These are phyloP conservation scores for Gracilinanus agilis DNA, from an alignment of 2,113 vertebrate species.

Conservation along the genomic window DNA sequence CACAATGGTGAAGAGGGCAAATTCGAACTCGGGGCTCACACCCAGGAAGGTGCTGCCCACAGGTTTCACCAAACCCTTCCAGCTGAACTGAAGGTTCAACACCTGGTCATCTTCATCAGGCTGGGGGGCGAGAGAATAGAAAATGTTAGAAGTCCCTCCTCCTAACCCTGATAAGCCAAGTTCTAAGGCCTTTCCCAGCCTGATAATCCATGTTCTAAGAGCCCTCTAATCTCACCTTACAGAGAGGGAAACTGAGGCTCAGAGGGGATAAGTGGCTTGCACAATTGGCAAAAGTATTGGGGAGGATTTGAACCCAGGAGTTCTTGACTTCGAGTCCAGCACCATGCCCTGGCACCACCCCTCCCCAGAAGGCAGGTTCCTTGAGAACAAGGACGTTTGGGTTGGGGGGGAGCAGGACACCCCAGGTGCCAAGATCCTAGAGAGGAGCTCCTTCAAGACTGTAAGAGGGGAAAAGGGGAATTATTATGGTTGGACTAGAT, in stretches of 20 bases:
- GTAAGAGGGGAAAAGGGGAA: no score
- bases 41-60: slow-evolving; percentile 89
- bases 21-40: slow-evolving; percentile 90
- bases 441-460: neutral
- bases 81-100: slow-evolving; percentile 92
- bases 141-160: neutral
- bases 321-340: neutral
- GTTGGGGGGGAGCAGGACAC: no score
- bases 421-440: no score
- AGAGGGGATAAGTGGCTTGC: no score
- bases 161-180: neutral
- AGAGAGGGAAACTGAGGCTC: neutral
- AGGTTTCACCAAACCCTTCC: slow-evolving; percentile 90
- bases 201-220: neutral
- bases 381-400: neutral
- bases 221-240: neutral
- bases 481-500: no score
- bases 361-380: neutral
- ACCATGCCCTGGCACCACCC: neutral
- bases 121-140: slow-evolving; percentile 75
- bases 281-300: neutral
- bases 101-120: slow-evolving; percentile 90
- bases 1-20: slow-evolving; percentile 90
- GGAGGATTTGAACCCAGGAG: neutral
- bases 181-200: neutral